Percentiles rank a stretch among this genome's conserved stretches.
Conservation (phyloP, 2,888 invertebrate genomes). For the Poecilobothrus nobilitatus region DNA sequence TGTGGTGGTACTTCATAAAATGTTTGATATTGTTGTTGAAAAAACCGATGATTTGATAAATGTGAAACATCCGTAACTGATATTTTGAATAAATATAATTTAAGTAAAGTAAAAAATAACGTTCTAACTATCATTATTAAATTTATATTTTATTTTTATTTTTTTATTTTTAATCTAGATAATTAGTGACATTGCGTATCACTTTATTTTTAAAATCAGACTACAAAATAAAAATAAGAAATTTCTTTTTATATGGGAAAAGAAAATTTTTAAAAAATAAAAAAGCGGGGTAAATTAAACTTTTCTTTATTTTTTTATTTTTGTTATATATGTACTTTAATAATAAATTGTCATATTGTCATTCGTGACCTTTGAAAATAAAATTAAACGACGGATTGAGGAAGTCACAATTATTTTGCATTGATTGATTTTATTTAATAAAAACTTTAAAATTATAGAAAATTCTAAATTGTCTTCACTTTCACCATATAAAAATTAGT, state of each 20-base stretch:
- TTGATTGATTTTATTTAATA: no score
- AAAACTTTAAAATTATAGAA: no score
- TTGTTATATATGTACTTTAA: no score
- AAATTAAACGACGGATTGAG: background rate
- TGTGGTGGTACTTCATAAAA: conserved; percentile 26
- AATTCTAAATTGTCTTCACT: no score
- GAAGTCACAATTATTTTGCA: no score
- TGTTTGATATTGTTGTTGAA: conserved; percentile 18
- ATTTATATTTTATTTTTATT: background rate
- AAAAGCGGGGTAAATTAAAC: background rate
- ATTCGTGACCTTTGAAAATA: background rate
- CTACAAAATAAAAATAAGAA: no score
- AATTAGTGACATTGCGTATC: background rate
- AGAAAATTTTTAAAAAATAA: no score
- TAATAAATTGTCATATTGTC: no score
- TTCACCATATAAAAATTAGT: no score
- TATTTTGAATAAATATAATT: background rate
- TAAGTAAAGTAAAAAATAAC: background rate
- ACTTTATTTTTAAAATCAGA: no score
- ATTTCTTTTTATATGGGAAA: no score
- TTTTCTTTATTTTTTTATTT: no score
- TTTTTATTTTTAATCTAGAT: background rate
- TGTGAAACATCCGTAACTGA: background rate
- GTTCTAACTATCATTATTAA: background rate
- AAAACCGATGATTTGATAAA: background rate